Conservation (phyloP, 2,113 vertebrate genomes). For the Eclectus roratus region DNA sequence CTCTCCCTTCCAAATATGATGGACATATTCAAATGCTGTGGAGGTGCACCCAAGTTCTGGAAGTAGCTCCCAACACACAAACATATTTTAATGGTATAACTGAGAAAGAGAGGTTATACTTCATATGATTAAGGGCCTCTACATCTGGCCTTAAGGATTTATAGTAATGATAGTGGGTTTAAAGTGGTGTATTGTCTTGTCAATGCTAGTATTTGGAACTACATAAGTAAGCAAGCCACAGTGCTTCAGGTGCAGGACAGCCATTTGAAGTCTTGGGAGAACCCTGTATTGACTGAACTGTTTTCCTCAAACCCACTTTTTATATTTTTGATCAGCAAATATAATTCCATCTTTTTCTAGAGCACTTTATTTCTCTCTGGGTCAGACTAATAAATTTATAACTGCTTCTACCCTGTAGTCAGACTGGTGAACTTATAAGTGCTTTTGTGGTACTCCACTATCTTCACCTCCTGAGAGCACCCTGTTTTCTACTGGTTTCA, state of each 20-base stretch:
- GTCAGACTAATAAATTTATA: neutral
- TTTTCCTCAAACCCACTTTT: neutral
- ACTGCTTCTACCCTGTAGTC: neutral
- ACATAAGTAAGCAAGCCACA: neutral
- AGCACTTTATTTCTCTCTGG: neutral
- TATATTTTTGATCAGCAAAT: neutral
- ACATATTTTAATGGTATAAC: neutral
- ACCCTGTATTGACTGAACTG: neutral
- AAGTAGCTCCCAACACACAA: neutral
- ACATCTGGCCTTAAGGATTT: neutral
- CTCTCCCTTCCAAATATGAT: neutral
- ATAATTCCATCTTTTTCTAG: neutral
- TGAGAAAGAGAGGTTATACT: neutral
- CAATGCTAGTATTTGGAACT: neutral
- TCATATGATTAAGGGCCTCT: neutral
- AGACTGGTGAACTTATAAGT: neutral
- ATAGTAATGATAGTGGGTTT: neutral
- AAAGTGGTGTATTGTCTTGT: neutral
- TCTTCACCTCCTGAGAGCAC: neutral
- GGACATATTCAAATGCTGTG: neutral
- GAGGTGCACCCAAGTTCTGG: neutral
- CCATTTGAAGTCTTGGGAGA: neutral
- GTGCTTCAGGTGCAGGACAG: neutral
- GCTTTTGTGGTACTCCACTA: neutral
- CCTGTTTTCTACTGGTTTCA: neutral